Conservation (phyloP, 2,113 vertebrate genomes). For the Accipiter virgatus region DNA sequence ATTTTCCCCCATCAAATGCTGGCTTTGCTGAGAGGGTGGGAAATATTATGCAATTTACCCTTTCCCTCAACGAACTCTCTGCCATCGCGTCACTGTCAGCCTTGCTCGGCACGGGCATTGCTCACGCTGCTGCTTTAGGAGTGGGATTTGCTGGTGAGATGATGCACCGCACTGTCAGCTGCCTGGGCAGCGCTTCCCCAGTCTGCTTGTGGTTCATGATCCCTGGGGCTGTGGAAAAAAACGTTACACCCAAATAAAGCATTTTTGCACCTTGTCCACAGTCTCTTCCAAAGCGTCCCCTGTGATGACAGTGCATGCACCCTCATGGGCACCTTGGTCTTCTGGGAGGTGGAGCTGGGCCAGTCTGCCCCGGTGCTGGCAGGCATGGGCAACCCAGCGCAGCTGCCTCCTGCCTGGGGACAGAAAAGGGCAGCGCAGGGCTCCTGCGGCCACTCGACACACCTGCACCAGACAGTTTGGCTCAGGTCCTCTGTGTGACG, state of each 20-base stretch:
- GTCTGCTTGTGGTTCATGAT: background rate
- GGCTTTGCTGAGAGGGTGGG: background rate
- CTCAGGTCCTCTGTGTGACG: background rate
- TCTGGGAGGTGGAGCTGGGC: background rate
- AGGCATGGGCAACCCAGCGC: background rate
- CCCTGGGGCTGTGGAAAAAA: background rate
- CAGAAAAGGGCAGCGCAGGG: background rate
- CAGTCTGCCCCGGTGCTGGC: background rate
- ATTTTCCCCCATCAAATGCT: background rate
- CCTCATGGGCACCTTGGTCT: background rate
- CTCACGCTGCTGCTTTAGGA: background rate
- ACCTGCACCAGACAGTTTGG: background rate
- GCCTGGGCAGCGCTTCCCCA: background rate
- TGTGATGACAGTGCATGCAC: background rate
- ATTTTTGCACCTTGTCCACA: background rate
- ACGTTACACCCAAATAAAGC: background rate
- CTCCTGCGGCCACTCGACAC: background rate
- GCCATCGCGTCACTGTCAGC: background rate
- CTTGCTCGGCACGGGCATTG: background rate
- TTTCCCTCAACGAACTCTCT: background rate
- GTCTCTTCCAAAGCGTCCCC: background rate
- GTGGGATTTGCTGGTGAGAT: background rate
- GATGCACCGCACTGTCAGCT: fast-evolving
- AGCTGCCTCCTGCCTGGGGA: background rate
- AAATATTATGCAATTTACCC: slow-evolving; percentile 9